Conservation (phyloP, 1,140 invertebrate genomes). For the Lepidostoma basale region DNA sequence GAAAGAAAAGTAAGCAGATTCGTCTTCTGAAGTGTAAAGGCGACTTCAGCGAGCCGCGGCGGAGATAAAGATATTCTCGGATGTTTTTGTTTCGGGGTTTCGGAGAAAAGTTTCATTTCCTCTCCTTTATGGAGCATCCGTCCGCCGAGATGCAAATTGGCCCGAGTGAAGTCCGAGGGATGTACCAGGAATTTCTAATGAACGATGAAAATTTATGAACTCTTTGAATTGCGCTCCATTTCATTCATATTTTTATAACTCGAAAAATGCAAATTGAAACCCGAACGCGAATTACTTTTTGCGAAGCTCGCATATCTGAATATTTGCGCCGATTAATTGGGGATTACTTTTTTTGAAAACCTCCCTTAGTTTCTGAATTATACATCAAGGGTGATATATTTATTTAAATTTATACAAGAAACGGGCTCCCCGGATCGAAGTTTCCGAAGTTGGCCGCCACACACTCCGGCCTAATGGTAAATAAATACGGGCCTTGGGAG, state of each 20-base stretch:
- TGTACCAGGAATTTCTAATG: slow-evolving; percentile 5
- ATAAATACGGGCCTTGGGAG: slow-evolving; percentile 27
- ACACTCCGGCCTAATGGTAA: slow-evolving; percentile 26
- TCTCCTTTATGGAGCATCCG: not conserved
- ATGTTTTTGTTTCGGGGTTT: not conserved
- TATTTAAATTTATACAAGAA: slow-evolving; percentile 41
- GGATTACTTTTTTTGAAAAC: not conserved
- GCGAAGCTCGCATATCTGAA: slow-evolving; percentile 9
- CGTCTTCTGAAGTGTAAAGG: not conserved
- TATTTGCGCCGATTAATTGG: slow-evolving; percentile 26
- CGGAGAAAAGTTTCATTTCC: not conserved
- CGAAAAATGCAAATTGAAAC: slow-evolving; percentile 22
- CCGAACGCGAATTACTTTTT: slow-evolving; percentile 13
- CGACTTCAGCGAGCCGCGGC: not conserved
- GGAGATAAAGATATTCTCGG: not conserved
- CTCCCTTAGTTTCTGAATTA: slow-evolving; percentile 22
- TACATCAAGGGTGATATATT: slow-evolving; percentile 28
- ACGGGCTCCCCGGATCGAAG: not conserved
- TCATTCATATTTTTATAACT: slow-evolving; percentile 12
- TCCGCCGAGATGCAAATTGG: slow-evolving; percentile 4
- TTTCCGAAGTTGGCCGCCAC: slow-evolving; percentile 12
- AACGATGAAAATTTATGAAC: slow-evolving; percentile 27
- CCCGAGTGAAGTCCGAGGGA: not conserved
- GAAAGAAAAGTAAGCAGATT: too few species aligned
- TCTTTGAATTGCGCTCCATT: slow-evolving; percentile 22